Conservation (phyloP, 2,113 vertebrate genomes). For the Pleuronectes platessa region DNA sequence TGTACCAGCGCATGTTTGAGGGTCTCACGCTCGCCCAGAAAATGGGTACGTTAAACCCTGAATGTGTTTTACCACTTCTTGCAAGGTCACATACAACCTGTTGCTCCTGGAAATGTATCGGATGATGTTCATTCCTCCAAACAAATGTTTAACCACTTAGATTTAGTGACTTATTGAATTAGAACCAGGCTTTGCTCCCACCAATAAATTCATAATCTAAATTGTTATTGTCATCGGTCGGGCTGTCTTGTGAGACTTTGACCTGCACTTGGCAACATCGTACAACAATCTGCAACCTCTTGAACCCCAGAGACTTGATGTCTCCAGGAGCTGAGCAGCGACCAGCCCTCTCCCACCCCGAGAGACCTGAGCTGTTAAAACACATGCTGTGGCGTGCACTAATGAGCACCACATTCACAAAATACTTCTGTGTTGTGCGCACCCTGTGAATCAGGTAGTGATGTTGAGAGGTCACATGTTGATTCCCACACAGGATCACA, state of each 20-base stretch:
- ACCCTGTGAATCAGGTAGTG: constrained; percentile 2
- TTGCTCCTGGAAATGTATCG: too few species aligned
- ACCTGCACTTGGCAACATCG: constrained; percentile 19
- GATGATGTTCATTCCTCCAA: too few species aligned
- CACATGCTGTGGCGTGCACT: background rate
- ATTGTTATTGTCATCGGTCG: background rate
- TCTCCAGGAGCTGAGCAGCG: background rate
- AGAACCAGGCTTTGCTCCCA: too few species aligned
- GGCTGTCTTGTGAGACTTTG: constrained; percentile 12
- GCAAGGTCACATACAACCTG: background rate
- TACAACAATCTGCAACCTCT: background rate
- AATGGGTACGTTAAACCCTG: constrained; percentile 33
- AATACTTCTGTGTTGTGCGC: background rate
- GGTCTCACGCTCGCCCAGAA: constrained; percentile 59
- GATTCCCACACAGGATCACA: constrained; percentile 38
- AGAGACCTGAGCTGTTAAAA: constrained; percentile 17
- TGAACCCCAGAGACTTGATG: background rate
- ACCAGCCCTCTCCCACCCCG: background rate
- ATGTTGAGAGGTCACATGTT: background rate
- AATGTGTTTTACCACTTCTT: background rate
- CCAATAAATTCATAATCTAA: background rate
- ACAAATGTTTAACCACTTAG: background rate
- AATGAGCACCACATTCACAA: constrained; percentile 26
- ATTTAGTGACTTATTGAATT: background rate
- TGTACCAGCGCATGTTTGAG: constrained; percentile 82